Conservation (phyloP, 2,888 invertebrate genomes). For the Lithophane leautieri region DNA sequence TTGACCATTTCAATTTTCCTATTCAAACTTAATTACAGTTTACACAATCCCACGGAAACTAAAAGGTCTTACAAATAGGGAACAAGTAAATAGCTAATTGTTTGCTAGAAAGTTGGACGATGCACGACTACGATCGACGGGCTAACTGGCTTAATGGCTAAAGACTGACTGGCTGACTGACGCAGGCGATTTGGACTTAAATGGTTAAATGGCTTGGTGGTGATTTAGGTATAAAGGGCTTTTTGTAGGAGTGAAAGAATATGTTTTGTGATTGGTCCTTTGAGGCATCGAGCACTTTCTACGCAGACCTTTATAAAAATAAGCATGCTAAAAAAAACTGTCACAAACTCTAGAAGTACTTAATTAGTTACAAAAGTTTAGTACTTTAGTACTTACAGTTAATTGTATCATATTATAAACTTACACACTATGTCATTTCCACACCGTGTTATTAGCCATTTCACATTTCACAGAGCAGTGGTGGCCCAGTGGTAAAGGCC, state of each 20-base stretch:
- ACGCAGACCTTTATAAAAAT: background rate
- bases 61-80: slow-evolving; percentile 41
- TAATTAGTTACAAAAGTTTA: background rate
- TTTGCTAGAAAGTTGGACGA: slow-evolving; percentile 61
- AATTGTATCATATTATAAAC: no score
- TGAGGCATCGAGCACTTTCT: background rate
- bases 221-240: slow-evolving; percentile 6
- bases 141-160: slow-evolving; percentile 62
- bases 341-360: background rate
- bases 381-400: no score
- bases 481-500: no score
- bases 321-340: no score
- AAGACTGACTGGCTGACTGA: slow-evolving; percentile 69
- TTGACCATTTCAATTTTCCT: slow-evolving; percentile 23
- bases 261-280: background rate
- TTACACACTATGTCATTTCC: no score
- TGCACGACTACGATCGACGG: slow-evolving; percentile 66
- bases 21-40: slow-evolving; percentile 31
- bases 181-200: slow-evolving; percentile 40
- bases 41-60: slow-evolving; percentile 56
- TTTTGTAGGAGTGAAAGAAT: background rate
- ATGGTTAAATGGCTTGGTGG: no score
- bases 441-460: no score
- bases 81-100: slow-evolving; percentile 62
- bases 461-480: no score